Evolutionary conservation across 2,888 invertebrate genomes (phyloP).

Genomic region (Calliphora vomitoria): DNA sequence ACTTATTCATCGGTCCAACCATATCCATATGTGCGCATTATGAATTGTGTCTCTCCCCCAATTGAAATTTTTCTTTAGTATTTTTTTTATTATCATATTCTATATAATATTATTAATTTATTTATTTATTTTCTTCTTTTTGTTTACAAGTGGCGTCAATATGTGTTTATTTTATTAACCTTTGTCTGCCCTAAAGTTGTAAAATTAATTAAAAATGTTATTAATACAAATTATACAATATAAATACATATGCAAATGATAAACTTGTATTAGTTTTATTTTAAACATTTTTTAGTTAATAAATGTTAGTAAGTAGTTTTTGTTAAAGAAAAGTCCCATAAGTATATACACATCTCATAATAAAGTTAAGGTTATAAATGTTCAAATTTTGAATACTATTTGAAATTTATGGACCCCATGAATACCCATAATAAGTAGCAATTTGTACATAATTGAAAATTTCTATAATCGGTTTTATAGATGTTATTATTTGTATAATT

Average conservation of each 20-base stretch:
- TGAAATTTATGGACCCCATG: too few relatives aligned
- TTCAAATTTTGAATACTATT: too few relatives aligned
- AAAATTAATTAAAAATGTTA: conserved; percentile 33
- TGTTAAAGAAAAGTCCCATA: too few relatives aligned
- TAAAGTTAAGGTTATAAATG: too few relatives aligned
- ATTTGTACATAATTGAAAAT: too few relatives aligned
- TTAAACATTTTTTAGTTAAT: too few relatives aligned
- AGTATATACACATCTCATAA: too few relatives aligned
- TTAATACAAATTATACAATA: background rate
- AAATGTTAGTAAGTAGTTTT: too few relatives aligned
- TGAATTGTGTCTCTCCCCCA: background rate
- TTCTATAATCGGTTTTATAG: too few relatives aligned
- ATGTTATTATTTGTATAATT: too few relatives aligned
- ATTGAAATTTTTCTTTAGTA: conserved; percentile 1
- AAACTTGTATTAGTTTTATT: background rate
- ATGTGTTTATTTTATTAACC: conserved; percentile 49
- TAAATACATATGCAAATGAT: background rate
- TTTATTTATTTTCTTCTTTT: conserved; percentile 23
- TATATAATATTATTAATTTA: conserved; percentile 8
- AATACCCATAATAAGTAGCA: too few relatives aligned
- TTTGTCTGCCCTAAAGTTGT: conserved; percentile 58
- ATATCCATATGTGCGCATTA: background rate
- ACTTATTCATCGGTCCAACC: background rate
- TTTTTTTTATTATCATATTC: background rate
- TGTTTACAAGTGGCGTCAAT: conserved; percentile 52